Percentiles rank a stretch among this genome's conserved stretches.
Conservation (phyloP, 1,140 invertebrate species). For the Trachelipus rathkii region DNA sequence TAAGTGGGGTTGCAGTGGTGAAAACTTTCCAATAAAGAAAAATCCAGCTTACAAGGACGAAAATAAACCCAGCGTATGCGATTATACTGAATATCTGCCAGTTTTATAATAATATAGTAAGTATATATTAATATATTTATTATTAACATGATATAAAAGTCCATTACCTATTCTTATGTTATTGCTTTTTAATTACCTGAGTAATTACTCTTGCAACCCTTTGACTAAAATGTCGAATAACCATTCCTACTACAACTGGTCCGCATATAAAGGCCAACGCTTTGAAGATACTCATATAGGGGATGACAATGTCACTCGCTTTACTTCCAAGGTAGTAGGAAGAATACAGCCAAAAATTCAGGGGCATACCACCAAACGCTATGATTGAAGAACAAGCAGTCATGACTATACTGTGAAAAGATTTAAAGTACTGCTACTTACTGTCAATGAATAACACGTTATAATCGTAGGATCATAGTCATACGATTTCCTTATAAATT, state of each 20-base stretch:
- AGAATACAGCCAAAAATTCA: slow-evolving; percentile 51
- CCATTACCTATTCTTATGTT: not conserved
- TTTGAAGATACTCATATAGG: slow-evolving; percentile 50
- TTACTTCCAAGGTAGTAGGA: slow-evolving; percentile 46
- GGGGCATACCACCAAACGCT: slow-evolving; percentile 51
- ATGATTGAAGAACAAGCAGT: slow-evolving; percentile 50
- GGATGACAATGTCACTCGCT: slow-evolving; percentile 47
- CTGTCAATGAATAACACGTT: too few relatives aligned
- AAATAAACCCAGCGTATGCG: slow-evolving; percentile 43
- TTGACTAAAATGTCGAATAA: slow-evolving; percentile 48
- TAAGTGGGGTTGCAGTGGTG: slow-evolving; percentile 47
- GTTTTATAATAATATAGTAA: not conserved
- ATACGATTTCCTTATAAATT: not conserved
- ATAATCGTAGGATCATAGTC: too few relatives aligned
- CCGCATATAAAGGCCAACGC: slow-evolving; percentile 48
- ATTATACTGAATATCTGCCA: slow-evolving; percentile 45
- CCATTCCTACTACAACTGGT: slow-evolving; percentile 50
- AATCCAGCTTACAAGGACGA: slow-evolving; percentile 41
- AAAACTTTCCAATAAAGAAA: slow-evolving; percentile 49
- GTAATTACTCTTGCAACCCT: slow-evolving; percentile 47
- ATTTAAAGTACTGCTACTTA: not conserved
- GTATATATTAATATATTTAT: too few relatives aligned
- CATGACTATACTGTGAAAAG: slow-evolving; percentile 50
- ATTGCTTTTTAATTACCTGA: slow-evolving; percentile 34
- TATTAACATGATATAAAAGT: not conserved